Base-by-base conservation (phyloP, 92 coral and sea anemone species). In the Heteractis magnifica region DNA sequence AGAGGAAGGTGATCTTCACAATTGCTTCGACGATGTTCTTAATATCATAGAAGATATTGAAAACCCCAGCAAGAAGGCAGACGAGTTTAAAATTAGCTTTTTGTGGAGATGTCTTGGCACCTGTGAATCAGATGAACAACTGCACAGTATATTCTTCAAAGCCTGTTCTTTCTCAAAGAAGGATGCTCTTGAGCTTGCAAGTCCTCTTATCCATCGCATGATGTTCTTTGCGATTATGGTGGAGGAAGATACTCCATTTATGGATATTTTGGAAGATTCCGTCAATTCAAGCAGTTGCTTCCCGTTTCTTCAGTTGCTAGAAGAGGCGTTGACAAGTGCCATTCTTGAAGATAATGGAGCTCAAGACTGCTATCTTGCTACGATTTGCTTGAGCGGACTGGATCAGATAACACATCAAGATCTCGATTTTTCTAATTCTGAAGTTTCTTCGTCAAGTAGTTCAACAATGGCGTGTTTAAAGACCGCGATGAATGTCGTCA, bases 231-330 rank as follows among this genome's bases (percentile, higher is more conserved):
- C 18, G 1, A 65, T 62, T 4, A 92, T 93, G 75, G 92, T 87
- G 80, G 52, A 65, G n/a, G 73, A 9, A 68, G 73, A 26, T 10
- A 76, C 55, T n/a, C 56, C 83, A 21, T 62, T 84, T 16, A 90
- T 93, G 41, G 97, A 94, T 18, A 85, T 90, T 84, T 92, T 91
- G 48, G 90, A 88, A 58, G 83, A 87, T 12, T 56, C 93, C 19
- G 83, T 91, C 48, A 75, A 76, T 44, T 65, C 65, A 52, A 68
- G 86, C 3, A 91, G 83, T 70, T 59, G 77, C 56, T 79, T 89
- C 26, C 72, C 65, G 70, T 81, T 21, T 81, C 18, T 81, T 49
- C 84, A 70, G 20, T 77, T 81, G 65, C 19, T 81, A 49, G 84
- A 81, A 65, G 77, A 81, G 70, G 84, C 84, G 3, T 59, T 81